These are phyloP conservation scores for Oligia fasciuncula DNA, from an alignment of 2,888 invertebrate genomes.

Conservation along the genomic window DNA sequence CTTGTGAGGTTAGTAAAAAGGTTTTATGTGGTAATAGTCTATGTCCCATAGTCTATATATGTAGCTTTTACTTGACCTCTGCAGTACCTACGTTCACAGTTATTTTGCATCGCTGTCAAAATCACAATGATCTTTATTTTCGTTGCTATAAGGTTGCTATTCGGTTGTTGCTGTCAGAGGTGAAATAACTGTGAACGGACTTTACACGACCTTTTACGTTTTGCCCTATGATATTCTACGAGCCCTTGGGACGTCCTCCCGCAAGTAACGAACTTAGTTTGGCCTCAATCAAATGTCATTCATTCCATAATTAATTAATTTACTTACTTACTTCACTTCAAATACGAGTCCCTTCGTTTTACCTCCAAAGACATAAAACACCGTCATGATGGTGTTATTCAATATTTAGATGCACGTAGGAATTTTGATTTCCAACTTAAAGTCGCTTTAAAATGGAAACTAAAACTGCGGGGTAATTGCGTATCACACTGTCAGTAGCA, in stretches of 20 bases:
- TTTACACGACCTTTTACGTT: neutral
- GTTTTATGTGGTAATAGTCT: neutral
- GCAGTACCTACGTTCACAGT: too few species aligned
- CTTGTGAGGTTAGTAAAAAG: neutral
- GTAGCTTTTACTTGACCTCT: neutral
- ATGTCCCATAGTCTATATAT: neutral
- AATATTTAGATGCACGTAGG: too few species aligned
- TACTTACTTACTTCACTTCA: neutral
- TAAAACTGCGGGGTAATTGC: neutral
- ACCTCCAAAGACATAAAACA: neutral
- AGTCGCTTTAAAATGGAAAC: neutral
- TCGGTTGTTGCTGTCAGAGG: neutral
- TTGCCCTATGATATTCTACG: slow-evolving; percentile 3
- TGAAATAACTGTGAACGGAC: neutral
- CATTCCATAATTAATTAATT: neutral
- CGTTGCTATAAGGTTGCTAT: too few species aligned
- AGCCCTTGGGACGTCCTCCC: neutral
- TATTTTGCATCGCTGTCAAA: too few species aligned
- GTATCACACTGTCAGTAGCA: neutral
- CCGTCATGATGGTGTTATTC: neutral
- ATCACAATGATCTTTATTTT: too few species aligned
- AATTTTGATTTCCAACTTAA: neutral
- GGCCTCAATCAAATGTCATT: slow-evolving; percentile 16
- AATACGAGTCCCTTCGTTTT: neutral
- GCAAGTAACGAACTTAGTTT: neutral